phyloP scores from a whole-genome alignment of 2,888 invertebrate genomes.

The Spisula solida region DNA sequence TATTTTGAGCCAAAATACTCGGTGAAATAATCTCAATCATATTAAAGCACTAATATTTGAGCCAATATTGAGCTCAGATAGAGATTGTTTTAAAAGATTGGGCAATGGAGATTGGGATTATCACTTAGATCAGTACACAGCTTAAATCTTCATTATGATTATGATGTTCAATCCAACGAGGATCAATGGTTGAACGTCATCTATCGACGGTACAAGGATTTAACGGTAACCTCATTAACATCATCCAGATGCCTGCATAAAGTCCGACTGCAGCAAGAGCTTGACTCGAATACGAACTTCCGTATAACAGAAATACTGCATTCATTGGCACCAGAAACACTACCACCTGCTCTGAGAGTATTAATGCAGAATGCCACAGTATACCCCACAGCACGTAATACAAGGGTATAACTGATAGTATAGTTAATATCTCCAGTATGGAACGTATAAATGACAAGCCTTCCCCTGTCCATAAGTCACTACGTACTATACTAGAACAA shows the following conservation, averaged over 20 bases:
- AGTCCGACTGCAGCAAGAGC: constrained; percentile 74
- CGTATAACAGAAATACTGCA: constrained; percentile 76
- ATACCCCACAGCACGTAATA: constrained; percentile 79
- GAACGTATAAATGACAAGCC: constrained; percentile 74
- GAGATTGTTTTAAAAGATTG: no score
- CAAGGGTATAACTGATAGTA: constrained; percentile 74
- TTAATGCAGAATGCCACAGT: constrained; percentile 77
- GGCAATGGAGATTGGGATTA: no score
- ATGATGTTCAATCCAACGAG: not conserved
- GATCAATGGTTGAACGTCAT: not conserved
- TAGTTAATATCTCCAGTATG: constrained; percentile 76
- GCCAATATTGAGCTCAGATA: no score
- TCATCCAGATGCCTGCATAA: constrained; percentile 81
- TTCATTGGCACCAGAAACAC: constrained; percentile 81
- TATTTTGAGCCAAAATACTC: no score
- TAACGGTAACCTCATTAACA: constrained; percentile 78
- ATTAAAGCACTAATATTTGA: no score
- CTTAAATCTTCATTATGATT: no score
- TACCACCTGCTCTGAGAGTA: constrained; percentile 79
- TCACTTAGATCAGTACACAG: no score
- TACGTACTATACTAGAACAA: constrained; percentile 73
- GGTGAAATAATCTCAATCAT: no score
- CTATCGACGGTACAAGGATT: constrained; percentile 55
- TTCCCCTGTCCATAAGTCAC: constrained; percentile 74
- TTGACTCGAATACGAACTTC: constrained; percentile 79